Conservation (phyloP, 2,113 vertebrate genomes). For the Sinocyclocheilus anshuiensis region DNA sequence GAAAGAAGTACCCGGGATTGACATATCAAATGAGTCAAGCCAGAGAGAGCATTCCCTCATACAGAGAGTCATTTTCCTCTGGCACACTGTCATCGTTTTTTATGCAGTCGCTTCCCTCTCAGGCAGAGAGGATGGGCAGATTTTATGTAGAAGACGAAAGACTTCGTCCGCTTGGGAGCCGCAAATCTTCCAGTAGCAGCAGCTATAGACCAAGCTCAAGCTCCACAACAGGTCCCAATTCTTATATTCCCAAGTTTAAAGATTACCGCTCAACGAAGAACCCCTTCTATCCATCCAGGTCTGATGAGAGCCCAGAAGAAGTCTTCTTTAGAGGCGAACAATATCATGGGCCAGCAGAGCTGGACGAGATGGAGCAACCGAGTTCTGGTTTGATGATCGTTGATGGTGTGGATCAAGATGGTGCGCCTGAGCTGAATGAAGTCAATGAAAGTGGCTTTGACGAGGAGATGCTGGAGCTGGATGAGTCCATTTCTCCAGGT, state of each 20-base stretch:
- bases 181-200: conserved; percentile 54
- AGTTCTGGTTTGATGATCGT: conserved; percentile 18
- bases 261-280: conserved; percentile 53
- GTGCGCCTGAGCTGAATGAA: conserved; percentile 62
- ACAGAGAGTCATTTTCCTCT: conserved; percentile 71
- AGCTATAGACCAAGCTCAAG: conserved; percentile 52
- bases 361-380: conserved; percentile 47
- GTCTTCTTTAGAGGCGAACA: conserved; percentile 53
- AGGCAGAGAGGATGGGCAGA: conserved; percentile 61
- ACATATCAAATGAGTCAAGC: conserved; percentile 27
- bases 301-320: conserved; percentile 60
- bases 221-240: conserved; percentile 51
- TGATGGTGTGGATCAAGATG: neutral
- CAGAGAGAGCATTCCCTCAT: conserved; percentile 58
- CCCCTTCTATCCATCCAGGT: conserved; percentile 59
- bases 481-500: conserved; percentile 32
- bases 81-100: conserved; percentile 69
- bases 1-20: conserved; percentile 76
- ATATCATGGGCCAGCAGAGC: conserved; percentile 25
- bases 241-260: conserved; percentile 56
- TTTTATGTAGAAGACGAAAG: conserved; percentile 47
- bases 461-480: conserved; percentile 62
- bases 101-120: conserved; percentile 64
- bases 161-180: conserved; percentile 54
- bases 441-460: conserved; percentile 67